phyloP scores from a whole-genome alignment of 2,797 vertebrate genomes.

The Brachyrhaphis roseni region DNA sequence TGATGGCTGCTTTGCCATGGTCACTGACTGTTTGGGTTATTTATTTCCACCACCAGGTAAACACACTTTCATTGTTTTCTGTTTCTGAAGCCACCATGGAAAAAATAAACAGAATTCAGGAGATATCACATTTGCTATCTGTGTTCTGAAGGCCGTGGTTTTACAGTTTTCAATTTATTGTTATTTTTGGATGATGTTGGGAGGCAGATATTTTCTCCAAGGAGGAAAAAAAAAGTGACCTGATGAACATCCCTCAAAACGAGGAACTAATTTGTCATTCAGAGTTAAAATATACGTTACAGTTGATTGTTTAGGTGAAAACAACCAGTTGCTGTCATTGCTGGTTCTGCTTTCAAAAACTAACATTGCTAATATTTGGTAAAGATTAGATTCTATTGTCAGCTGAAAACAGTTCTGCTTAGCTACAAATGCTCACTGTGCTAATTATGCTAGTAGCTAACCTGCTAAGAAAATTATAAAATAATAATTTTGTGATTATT shows the following conservation, averaged over 20 bases:
- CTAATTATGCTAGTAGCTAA: background rate
- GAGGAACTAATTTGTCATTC: background rate
- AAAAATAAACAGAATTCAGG: background rate
- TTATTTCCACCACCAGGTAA: slow-evolving; percentile 40
- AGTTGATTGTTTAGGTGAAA: background rate
- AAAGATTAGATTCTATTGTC: background rate
- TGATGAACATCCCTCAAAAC: background rate
- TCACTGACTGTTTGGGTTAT: slow-evolving; percentile 58
- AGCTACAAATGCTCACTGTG: background rate
- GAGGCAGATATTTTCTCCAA: background rate
- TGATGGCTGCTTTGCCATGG: slow-evolving; percentile 49
- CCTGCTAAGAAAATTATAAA: background rate
- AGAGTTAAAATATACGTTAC: background rate
- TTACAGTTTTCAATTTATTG: background rate
- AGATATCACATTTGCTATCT: background rate
- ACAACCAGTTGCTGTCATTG: background rate
- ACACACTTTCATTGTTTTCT: slow-evolving; percentile 4
- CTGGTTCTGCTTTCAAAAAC: background rate
- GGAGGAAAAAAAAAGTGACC: background rate
- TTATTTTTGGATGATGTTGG: background rate
- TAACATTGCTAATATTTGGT: background rate
- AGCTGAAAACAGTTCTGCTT: background rate
- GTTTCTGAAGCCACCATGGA: background rate
- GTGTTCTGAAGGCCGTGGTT: background rate
- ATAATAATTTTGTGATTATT: background rate